Evolutionary conservation across 2,113 vertebrate species (phyloP).

Genomic region (Scortum barcoo): DNA sequence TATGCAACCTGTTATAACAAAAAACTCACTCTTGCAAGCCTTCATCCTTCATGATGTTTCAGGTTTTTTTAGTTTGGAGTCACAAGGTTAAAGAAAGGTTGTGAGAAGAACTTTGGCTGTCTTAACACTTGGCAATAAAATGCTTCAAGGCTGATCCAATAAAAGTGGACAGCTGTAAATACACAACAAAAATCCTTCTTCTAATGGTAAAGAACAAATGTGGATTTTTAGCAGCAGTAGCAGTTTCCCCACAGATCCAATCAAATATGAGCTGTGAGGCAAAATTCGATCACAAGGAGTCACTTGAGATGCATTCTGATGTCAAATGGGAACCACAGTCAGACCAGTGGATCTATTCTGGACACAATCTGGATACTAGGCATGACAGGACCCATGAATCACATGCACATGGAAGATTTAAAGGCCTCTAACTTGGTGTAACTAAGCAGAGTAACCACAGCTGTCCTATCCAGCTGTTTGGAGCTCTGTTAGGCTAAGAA

Average conservation of each 20-base stretch:
- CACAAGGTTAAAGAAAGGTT: neutral
- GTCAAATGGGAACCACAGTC: slow-evolving; percentile 28
- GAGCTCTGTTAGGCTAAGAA: neutral
- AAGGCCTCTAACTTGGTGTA: slow-evolving; percentile 9
- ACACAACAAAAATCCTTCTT: neutral
- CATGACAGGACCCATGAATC: slow-evolving; percentile 28
- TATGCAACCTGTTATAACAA: neutral
- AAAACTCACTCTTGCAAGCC: neutral
- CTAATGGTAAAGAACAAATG: neutral
- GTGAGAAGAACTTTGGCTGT: neutral
- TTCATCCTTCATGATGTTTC: neutral
- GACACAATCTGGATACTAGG: slow-evolving; percentile 23
- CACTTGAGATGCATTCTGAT: slow-evolving; percentile 37
- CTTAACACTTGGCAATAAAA: neutral
- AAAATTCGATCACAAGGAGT: slow-evolving; percentile 41
- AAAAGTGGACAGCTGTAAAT: neutral
- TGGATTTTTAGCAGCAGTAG: slow-evolving; percentile 4
- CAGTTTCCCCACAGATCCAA: slow-evolving; percentile 25
- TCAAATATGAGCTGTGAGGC: slow-evolving; percentile 11
- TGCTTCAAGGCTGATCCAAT: neutral
- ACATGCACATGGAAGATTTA: slow-evolving; percentile 13
- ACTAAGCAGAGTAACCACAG: slow-evolving; percentile 4
- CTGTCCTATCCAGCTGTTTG: slow-evolving; percentile 20
- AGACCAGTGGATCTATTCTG: slow-evolving; percentile 39
- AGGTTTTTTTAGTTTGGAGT: neutral